Percentiles rank a stretch among this genome's conserved stretches.
phyloP scores from a whole-genome alignment of 2,797 vertebrate species.

The Eulemur coronatus region DNA sequence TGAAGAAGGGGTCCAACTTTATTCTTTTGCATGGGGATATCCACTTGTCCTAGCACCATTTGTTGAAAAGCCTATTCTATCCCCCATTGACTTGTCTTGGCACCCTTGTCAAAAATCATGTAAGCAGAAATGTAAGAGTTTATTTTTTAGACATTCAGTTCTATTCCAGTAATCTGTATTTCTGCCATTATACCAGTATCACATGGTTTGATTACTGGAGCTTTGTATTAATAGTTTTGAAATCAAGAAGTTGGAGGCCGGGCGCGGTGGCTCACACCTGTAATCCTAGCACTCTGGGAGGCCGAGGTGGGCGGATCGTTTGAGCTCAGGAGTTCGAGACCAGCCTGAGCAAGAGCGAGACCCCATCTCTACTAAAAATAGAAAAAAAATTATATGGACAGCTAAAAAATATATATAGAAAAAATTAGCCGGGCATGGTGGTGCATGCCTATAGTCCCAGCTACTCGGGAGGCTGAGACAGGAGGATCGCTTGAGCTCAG shows the following conservation, averaged over 20 bases:
- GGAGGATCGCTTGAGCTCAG: no score
- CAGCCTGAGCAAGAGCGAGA: no score
- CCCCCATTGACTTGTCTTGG: background rate
- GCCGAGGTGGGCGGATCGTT: no score
- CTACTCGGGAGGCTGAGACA: no score
- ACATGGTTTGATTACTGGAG: background rate
- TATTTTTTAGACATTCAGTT: background rate
- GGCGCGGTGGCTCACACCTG: no score
- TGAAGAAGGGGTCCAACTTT: background rate
- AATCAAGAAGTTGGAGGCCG: background rate
- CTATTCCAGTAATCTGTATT: background rate
- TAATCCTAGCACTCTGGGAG: no score
- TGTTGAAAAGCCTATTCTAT: background rate
- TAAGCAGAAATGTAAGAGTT: background rate
- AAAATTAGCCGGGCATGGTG: no score
- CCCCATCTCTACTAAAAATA: no score
- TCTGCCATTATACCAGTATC: background rate
- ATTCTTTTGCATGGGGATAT: background rate
- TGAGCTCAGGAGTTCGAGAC: no score
- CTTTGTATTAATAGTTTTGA: background rate
- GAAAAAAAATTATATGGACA: no score
- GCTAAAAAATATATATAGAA: no score
- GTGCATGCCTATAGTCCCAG: no score
- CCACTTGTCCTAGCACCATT: background rate
- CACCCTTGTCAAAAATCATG: background rate